phyloP scores from a whole-genome alignment of 2,113 vertebrate species.

The Nerophis ophidion region DNA sequence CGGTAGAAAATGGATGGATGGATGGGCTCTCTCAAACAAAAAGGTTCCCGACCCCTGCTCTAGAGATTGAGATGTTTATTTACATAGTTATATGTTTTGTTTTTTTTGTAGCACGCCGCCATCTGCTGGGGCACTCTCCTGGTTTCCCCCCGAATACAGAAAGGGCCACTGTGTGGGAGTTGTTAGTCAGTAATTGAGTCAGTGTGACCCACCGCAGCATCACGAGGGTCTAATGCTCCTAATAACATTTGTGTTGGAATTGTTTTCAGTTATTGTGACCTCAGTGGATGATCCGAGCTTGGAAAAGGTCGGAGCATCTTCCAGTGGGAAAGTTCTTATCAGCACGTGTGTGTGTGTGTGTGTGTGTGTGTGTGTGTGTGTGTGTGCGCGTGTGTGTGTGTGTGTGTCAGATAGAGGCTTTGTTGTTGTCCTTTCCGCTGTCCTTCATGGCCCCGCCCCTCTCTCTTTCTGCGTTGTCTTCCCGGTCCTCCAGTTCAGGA shows the following conservation, averaged over 20 bases:
- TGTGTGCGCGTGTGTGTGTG: background rate
- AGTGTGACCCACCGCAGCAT: slow-evolving; percentile 2
- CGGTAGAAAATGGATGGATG: no score
- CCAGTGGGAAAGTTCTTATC: slow-evolving; percentile 47
- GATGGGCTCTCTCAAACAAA: no score
- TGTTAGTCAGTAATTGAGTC: slow-evolving; percentile 3
- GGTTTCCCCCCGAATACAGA: background rate
- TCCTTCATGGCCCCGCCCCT: slow-evolving; percentile 26
- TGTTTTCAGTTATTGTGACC: slow-evolving; percentile 1
- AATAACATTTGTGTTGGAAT: slow-evolving; percentile 15
- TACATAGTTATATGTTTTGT: no score
- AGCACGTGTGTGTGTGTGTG: background rate
- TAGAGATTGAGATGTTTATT: no score
- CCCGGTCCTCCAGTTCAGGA: slow-evolving; percentile 54
- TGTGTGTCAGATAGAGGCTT: slow-evolving; percentile 9
- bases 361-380: background rate
- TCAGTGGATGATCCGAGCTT: background rate
- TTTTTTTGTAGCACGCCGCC: no score
- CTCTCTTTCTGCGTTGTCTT: slow-evolving; percentile 44
- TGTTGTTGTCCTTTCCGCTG: slow-evolving; percentile 41
- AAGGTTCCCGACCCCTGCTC: no score
- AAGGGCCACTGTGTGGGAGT: background rate
- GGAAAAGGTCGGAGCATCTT: slow-evolving; percentile 5
- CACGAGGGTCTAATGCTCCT: slow-evolving; percentile 20
- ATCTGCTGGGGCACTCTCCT: no score